Conservation (phyloP, 2,113 vertebrate species). For the Saccopteryx bilineata region DNA sequence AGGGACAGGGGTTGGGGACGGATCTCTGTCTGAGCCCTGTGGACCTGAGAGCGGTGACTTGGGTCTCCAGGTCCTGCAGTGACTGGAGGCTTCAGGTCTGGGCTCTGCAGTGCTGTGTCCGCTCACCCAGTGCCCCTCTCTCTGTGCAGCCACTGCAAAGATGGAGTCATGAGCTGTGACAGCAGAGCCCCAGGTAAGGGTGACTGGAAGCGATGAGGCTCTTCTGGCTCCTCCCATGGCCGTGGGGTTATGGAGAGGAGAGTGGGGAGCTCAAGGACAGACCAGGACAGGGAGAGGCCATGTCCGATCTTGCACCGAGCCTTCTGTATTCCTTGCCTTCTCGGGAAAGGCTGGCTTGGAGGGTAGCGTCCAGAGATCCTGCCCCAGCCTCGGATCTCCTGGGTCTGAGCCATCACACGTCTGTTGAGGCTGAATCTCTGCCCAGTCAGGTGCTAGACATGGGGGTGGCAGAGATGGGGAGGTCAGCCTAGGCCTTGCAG, state of each 20-base stretch:
- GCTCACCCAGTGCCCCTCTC: not conserved
- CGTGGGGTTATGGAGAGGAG: not conserved
- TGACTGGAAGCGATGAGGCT: not conserved
- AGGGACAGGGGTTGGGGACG: not conserved
- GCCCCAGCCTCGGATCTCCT: not conserved
- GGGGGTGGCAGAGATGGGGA: not conserved
- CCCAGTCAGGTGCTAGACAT: not conserved
- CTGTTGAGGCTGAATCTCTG: not conserved
- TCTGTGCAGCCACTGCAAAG: constrained; percentile 91
- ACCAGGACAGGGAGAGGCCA: rapidly evolving
- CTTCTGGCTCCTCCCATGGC: not conserved
- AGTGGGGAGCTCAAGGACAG: not conserved
- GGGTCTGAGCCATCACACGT: not conserved
- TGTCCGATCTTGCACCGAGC: not conserved
- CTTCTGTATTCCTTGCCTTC: not conserved
- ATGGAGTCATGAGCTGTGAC: constrained; percentile 94
- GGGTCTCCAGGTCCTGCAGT: not conserved
- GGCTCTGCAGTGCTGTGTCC: not conserved
- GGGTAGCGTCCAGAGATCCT: not conserved
- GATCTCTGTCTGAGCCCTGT: not conserved
- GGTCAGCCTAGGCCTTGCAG: not conserved
- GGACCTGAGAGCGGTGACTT: rapidly evolving
- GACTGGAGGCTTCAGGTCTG: not conserved
- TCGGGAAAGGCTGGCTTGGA: not conserved
- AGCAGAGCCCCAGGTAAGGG: constrained; percentile 88